phyloP scores from a whole-genome alignment of 2,888 invertebrate species.

The Heliconius ismenius region DNA sequence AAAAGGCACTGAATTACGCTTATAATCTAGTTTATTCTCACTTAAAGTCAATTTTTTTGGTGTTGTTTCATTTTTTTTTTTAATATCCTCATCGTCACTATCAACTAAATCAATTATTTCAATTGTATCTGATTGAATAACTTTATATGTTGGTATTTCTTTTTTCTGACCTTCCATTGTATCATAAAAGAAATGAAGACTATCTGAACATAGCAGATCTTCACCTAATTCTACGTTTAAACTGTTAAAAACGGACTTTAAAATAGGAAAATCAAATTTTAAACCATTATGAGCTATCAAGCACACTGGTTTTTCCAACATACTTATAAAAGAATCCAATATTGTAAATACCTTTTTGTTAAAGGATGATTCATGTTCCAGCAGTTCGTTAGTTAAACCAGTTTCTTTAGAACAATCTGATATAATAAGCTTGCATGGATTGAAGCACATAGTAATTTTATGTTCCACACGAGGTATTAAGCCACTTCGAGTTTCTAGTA shows the following conservation, averaged over 20 bases:
- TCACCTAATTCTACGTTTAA: neutral
- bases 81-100: neutral
- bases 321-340: conserved; percentile 10
- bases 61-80: neutral
- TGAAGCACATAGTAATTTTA: conserved; percentile 8
- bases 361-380: conserved; percentile 15
- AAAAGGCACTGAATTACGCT: neutral
- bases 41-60: neutral
- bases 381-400: conserved; percentile 7
- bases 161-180: neutral
- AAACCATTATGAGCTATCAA: conserved; percentile 21
- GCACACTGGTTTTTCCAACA: neutral
- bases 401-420: conserved; percentile 4
- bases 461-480: conserved; percentile 16
- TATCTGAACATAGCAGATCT: conserved; percentile 7
- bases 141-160: neutral
- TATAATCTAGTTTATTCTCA: conserved; percentile 9
- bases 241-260: neutral
- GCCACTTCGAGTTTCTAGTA: conserved; percentile 1
- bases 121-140: neutral
- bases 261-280: conserved; percentile 7
- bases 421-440: neutral
- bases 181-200: conserved; percentile 15
- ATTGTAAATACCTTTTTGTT: conserved; percentile 1
- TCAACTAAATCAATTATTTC: conserved; percentile 7